Conservation (phyloP, 2,888 invertebrate species). For the Lymantria dispar region DNA sequence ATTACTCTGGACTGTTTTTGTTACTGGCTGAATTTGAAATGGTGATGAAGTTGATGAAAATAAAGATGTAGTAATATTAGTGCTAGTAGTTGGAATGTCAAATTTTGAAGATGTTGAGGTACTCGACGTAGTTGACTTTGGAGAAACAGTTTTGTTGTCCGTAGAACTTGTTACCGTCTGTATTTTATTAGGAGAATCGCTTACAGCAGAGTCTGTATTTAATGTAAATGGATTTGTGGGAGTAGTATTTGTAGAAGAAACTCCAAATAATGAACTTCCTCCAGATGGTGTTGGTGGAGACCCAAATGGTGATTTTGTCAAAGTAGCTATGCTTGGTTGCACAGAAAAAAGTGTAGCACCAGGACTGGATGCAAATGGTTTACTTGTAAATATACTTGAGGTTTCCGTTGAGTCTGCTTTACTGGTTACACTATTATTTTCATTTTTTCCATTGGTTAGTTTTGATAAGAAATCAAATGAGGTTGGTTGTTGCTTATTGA, state of each 20-base stretch:
- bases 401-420: constrained; percentile 38
- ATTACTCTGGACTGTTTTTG: constrained; percentile 34
- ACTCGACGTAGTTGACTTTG: constrained; percentile 34
- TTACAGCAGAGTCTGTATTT: constrained; percentile 55
- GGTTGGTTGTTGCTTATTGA: constrained; percentile 77
- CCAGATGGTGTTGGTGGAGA: constrained; percentile 24
- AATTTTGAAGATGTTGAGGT: constrained; percentile 51
- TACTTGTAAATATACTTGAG: constrained; percentile 51
- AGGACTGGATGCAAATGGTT: constrained; percentile 40
- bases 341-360: constrained; percentile 47
- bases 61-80: constrained; percentile 42
- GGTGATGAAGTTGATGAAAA: constrained; percentile 47
- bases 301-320: constrained; percentile 47
- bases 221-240: constrained; percentile 48
- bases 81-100: constrained; percentile 46
- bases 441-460: constrained; percentile 71
- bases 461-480: constrained; percentile 85
- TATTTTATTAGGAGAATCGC: constrained; percentile 56
- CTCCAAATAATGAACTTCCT: constrained; percentile 24
- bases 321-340: constrained; percentile 35
- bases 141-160: constrained; percentile 39
- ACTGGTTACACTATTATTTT: constrained; percentile 50
- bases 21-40: constrained; percentile 46
- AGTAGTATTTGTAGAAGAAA: constrained; percentile 28
- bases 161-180: constrained; percentile 44